Base-by-base conservation (phyloP, 2,888 invertebrate genomes). In the Pammene fasciana region DNA sequence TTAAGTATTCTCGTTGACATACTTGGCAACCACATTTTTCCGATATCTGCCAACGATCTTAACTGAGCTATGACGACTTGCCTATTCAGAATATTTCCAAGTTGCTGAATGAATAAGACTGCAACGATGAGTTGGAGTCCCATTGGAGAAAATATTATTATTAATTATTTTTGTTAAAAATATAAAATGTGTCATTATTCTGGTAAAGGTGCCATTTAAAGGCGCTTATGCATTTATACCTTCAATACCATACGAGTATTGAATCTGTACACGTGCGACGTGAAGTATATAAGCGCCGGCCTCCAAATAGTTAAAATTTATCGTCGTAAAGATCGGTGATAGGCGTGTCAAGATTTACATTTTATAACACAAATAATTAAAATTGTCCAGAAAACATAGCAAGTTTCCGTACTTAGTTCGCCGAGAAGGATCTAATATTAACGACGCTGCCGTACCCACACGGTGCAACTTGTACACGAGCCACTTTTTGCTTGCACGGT, bases 401-500 rank as follows among this genome's bases (percentile, higher is more conserved):
- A 41, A 55, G 34, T 55, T 48, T 18, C 43, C 50, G 50, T 14
- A 45, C 16, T 60, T 54, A 59, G 57, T 46, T 56, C 48, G 48
- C 52, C 41, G 36, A 52, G 14, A 46, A 48, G 46, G 54, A 68
- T 68, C 46, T 52, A 68, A 59, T 68, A 65, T 68, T 65, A 67
- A 68, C 57, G 57, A 55, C n/a, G 57, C 46, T 38, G 46, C 52
- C 57, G 68, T 43, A 34, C 57, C 50, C 50, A 26, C 48, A 18
- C 50, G 48, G 68, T 45, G 50, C 68, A 68, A 68, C 34, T 64
- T 68, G 57, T 62, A 65, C 62, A 13, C 34, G 45, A 54, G 34
- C 43, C 64, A 59, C 65, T 68, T 68, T 68, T 68, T 68, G 65
- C 65, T 59, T 38, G 65, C 38, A 48, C n/a, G 18, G 45, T 38